Conservation (phyloP, 2,113 vertebrate genomes). For the Strix aluco region DNA sequence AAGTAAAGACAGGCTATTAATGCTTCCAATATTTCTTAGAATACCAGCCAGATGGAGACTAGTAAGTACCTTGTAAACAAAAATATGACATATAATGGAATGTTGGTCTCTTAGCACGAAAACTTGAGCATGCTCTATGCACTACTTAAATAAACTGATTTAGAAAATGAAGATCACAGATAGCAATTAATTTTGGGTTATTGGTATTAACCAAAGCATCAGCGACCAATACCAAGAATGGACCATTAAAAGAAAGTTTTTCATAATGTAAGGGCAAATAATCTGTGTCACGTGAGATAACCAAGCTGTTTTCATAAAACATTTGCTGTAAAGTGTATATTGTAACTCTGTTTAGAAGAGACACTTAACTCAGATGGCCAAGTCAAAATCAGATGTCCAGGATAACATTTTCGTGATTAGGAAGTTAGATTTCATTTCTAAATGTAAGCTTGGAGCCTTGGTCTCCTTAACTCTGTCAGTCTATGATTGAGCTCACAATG, state of each 20-base stretch:
- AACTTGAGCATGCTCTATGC: background rate
- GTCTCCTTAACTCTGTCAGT: background rate
- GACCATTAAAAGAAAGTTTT: background rate
- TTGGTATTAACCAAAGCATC: background rate
- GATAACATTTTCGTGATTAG: background rate
- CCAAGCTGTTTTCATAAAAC: background rate
- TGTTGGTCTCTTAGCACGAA: background rate
- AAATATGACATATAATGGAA: background rate
- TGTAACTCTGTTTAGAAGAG: background rate
- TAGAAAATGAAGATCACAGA: background rate
- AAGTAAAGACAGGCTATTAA: conserved; percentile 9
- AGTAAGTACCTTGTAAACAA: conserved; percentile 5
- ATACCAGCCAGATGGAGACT: background rate
- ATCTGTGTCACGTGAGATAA: background rate
- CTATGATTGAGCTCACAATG: background rate
- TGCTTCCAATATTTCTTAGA: background rate
- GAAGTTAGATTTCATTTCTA: background rate
- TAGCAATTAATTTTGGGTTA: background rate
- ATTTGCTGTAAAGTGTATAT: accelerated
- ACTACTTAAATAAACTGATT: background rate
- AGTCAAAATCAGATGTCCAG: background rate
- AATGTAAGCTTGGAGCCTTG: background rate
- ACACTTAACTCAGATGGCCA: background rate
- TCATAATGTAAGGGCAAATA: background rate
- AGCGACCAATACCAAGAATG: background rate